These are phyloP conservation scores for Phalacrocorax pelagicus DNA, from an alignment of 2,113 vertebrate species.

Conservation along the genomic window DNA sequence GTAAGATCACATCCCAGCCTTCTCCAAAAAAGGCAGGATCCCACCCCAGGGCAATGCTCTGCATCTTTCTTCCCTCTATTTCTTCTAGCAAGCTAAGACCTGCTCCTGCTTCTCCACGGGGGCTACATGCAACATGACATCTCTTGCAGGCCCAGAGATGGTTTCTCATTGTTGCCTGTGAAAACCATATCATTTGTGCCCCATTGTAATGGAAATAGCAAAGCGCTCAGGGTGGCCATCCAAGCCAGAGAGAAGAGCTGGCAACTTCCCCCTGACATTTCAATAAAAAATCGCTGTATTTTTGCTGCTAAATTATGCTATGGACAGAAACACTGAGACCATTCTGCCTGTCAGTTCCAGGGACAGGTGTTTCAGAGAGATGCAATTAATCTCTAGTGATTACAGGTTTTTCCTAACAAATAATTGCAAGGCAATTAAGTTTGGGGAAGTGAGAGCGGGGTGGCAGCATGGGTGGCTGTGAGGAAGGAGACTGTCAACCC, in stretches of 20 bases:
- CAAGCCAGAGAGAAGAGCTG: not conserved
- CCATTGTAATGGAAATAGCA: not conserved
- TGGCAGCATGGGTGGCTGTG: not conserved
- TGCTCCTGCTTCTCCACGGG: rapidly evolving
- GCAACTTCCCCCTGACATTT: not conserved
- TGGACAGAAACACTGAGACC: not conserved
- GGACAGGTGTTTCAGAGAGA: not conserved
- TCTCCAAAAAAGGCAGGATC: not conserved
- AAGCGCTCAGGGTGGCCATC: rapidly evolving
- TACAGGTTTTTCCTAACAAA: not conserved
- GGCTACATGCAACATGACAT: too few species aligned
- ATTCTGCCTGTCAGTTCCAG: not conserved
- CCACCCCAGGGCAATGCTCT: not conserved
- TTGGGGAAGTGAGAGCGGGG: not conserved
- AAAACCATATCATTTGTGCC: not conserved
- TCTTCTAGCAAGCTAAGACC: not conserved
- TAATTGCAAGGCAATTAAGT: slow-evolving; percentile 11
- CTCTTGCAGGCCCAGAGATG: not conserved
- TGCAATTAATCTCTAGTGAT: slow-evolving; percentile 25
- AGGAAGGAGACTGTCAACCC: not conserved
- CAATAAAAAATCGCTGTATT: not conserved
- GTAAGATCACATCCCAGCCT: not conserved
- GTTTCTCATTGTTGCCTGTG: not conserved
- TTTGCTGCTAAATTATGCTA: not conserved
- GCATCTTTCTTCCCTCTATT: not conserved